Conservation (phyloP, 2,113 vertebrate species). For the Percopsis transmontana region DNA sequence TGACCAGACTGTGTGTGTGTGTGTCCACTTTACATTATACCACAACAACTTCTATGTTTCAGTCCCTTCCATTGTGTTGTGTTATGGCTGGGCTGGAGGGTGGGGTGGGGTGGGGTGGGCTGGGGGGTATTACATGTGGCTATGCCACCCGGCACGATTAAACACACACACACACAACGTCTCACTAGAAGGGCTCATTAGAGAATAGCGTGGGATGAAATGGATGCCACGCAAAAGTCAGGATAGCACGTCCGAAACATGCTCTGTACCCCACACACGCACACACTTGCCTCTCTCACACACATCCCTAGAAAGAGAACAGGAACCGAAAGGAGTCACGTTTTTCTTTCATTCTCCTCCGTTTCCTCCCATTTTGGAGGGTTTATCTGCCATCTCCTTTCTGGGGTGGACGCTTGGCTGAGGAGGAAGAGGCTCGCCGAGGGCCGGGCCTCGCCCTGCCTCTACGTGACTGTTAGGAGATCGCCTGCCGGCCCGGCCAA, state of each 20-base stretch:
- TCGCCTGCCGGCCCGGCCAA: constrained; percentile 36
- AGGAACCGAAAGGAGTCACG: constrained; percentile 33
- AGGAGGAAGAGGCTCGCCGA: constrained; percentile 43
- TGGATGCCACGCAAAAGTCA: constrained; percentile 45
- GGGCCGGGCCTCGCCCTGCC: constrained; percentile 25
- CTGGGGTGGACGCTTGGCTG: constrained; percentile 39
- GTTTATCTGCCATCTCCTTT: constrained; percentile 53
- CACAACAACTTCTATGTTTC: no score
- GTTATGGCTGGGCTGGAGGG: no score
- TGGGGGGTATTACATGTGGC: constrained; percentile 56
- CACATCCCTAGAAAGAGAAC: background rate
- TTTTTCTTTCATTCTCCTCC: constrained; percentile 24
- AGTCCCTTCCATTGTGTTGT: no score
- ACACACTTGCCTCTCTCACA: background rate
- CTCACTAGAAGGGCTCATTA: constrained; percentile 13
- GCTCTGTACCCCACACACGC: constrained; percentile 9
- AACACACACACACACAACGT: background rate
- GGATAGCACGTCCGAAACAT: constrained; percentile 31
- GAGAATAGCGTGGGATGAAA: constrained; percentile 44
- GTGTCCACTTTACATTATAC: no score
- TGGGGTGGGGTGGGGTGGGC: constrained; percentile 45
- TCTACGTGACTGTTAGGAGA: constrained; percentile 55
- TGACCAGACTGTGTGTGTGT: constrained; percentile 18
- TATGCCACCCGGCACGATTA: constrained; percentile 27
- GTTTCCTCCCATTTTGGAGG: constrained; percentile 33